Evolutionary conservation across 2,888 invertebrate genomes (phyloP).

Genomic region (Apomyelois bistriatella): DNA sequence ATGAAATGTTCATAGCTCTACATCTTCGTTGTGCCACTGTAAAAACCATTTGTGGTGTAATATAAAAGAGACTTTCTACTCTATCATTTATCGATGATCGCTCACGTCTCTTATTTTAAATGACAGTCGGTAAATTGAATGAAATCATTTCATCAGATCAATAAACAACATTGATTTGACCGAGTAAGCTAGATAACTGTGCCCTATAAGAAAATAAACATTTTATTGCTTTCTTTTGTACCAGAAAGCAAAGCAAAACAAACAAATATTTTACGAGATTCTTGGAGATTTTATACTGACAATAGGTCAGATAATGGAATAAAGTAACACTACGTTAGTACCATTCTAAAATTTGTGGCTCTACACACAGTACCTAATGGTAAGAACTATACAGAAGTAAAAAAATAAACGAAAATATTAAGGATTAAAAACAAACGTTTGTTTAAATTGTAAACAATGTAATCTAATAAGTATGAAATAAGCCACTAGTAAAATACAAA

Average conservation of each 20-base stretch:
- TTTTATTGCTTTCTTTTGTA: not conserved
- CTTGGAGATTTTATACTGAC: too few relatives aligned
- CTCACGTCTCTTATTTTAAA: slow-evolving; percentile 10
- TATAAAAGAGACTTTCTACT: slow-evolving; percentile 17
- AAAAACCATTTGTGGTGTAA: slow-evolving; percentile 13
- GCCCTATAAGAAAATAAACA: not conserved
- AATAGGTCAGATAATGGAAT: too few relatives aligned
- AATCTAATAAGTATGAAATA: too few relatives aligned
- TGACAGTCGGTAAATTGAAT: not conserved
- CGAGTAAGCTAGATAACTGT: not conserved
- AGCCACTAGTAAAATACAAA: not conserved
- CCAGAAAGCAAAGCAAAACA: not conserved
- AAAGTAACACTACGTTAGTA: too few relatives aligned
- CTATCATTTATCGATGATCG: slow-evolving; percentile 11
- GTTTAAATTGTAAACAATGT: too few relatives aligned
- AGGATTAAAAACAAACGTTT: too few relatives aligned
- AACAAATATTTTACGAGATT: too few relatives aligned
- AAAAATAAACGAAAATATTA: too few relatives aligned
- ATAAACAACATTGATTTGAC: slow-evolving; percentile 3
- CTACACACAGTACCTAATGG: too few relatives aligned
- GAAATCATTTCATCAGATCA: slow-evolving; percentile 1
- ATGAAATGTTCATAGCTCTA: too few relatives aligned
- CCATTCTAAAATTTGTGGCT: too few relatives aligned
- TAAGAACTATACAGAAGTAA: too few relatives aligned
- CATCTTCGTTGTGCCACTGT: not conserved